Evolutionary conservation across 1,140 invertebrate species (phyloP).

Genomic region (Bombus pascuorum): DNA sequence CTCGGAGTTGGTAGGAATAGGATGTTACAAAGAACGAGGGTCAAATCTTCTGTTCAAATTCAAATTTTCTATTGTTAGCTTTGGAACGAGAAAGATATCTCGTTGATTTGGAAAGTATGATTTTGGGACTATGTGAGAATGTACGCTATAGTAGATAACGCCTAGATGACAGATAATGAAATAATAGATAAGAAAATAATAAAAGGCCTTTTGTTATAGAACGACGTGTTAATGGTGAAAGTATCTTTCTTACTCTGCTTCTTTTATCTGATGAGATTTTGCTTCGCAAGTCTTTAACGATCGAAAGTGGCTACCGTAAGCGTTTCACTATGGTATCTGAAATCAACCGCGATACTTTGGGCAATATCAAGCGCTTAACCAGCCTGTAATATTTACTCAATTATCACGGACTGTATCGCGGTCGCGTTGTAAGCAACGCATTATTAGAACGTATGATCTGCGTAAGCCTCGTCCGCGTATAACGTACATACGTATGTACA

Average conservation of each 20-base stretch:
- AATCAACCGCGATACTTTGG: background rate
- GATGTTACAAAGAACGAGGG: background rate
- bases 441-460: slow-evolving; percentile 1
- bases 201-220: too few species aligned
- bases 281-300: background rate
- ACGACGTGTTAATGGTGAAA: background rate
- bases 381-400: slow-evolving; percentile 7
- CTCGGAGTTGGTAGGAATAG: background rate
- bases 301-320: background rate
- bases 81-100: background rate
- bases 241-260: background rate
- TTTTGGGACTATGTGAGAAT: background rate
- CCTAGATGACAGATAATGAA: background rate
- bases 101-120: background rate
- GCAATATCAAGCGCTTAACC: slow-evolving; percentile 1
- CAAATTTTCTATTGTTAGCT: background rate
- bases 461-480: background rate
- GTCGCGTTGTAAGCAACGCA: background rate
- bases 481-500: background rate
- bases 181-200: background rate
- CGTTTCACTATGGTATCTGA: background rate
- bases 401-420: background rate
- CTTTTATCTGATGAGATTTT: background rate
- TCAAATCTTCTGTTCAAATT: too few species aligned
- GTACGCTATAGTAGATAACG: background rate